Base-by-base conservation (phyloP, 2,113 vertebrate genomes). In the Amblyopsis rosae region DNA sequence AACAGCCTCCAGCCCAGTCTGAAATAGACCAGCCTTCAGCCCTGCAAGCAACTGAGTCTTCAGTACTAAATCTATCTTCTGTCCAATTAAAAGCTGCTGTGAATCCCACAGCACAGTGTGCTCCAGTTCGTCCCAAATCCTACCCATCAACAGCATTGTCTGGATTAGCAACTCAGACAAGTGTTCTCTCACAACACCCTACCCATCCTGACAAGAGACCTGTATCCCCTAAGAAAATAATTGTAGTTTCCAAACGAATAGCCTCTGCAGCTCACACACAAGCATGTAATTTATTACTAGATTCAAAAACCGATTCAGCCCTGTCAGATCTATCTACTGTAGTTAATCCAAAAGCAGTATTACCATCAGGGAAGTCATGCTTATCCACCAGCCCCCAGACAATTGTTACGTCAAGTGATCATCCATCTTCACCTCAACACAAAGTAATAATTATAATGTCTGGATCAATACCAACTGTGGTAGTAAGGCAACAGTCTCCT, bases 361-460 rank as follows among this genome's bases (percentile, higher is more conserved):
- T 26, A 26, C 26, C 58, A 1, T 57, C 63, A 6, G 45, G 9
- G 12, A 67, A 61, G 16, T 10, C 5, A 1, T 6, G 62, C 12
- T 63, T 71, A 26, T 10, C 49, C 26, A 11, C 45, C 10, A 58
- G 19, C 53, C 50, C 46, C 41, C 55, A 77, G 16, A 50, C 26
- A 0, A 48, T 48, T 12, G 9, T 26, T 12, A 49, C 61, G 6
- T 69, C 56, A 54, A 49, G 7, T 64, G 58, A 67, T 9, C 41
- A 11, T 1, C 45, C 62, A 9, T n/a, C 11, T 26, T 7, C 5
- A 53, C 53, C 57, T 15, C 50, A 9, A 0, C 58, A 26, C 10
- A 74, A 75, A 79, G 59, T 83, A 16, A 69, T 13, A 35, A 62
- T 74, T 49, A 35, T 79, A 64, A 16, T 78, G 69, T 70, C 78